phyloP scores from a whole-genome alignment of 1,140 invertebrate genomes.

The Lerema accius region DNA sequence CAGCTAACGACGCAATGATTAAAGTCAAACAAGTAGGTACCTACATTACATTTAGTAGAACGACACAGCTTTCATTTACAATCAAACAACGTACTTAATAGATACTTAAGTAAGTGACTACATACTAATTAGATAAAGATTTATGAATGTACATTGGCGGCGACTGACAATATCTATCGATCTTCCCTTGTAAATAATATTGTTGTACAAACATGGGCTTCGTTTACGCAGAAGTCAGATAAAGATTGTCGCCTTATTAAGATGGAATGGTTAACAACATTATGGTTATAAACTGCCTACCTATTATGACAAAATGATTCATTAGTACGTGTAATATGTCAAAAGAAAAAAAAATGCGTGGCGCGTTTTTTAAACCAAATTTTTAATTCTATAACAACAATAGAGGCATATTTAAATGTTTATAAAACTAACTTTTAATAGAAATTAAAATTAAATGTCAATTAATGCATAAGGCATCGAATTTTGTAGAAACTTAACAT shows the following conservation, averaged over 20 bases:
- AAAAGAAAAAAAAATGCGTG: too few species aligned
- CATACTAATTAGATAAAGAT: constrained; percentile 51
- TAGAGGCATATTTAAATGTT: too few species aligned
- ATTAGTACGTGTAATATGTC: not conserved
- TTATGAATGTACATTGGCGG: constrained; percentile 36
- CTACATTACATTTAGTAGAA: constrained; percentile 7
- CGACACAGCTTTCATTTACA: constrained; percentile 35
- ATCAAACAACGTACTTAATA: constrained; percentile 45
- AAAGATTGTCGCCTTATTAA: constrained; percentile 27
- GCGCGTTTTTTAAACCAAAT: too few species aligned
- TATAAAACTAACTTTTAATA: too few species aligned
- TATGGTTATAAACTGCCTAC: not conserved
- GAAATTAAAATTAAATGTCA: too few species aligned
- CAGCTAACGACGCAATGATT: too few species aligned
- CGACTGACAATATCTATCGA: constrained; percentile 42
- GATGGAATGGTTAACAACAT: constrained; percentile 16
- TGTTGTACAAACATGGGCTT: constrained; percentile 25
- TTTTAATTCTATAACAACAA: too few species aligned
- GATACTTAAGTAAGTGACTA: constrained; percentile 44
- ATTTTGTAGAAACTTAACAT: too few species aligned
- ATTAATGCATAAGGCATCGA: too few species aligned
- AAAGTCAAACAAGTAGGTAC: too few species aligned
- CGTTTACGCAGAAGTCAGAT: constrained; percentile 26
- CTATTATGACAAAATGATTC: constrained; percentile 1
- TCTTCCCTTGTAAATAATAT: constrained; percentile 29